A percentile compares a stretch with the other conserved stretches of the same genome.
Conservation (phyloP, 2,113 vertebrate genomes). For the Lepus europaeus region DNA sequence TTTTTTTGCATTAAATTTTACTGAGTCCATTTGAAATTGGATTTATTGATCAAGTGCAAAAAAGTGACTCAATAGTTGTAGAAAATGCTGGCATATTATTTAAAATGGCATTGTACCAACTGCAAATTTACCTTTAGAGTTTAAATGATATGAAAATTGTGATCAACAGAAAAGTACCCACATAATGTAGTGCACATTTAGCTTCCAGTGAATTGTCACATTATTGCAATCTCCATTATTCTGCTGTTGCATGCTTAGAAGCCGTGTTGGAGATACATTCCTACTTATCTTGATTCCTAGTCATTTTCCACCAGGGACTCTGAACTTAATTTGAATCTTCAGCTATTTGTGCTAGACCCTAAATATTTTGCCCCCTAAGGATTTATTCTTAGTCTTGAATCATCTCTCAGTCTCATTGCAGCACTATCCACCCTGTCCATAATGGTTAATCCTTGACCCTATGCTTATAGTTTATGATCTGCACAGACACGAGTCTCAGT, state of each 20-base stretch:
- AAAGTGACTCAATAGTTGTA: constrained; percentile 22
- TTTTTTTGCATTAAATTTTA: constrained; percentile 31
- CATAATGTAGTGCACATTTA: neutral
- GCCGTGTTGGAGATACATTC: neutral
- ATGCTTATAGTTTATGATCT: neutral
- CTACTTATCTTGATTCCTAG: neutral
- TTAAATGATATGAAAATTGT: constrained; percentile 27
- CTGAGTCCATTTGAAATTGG: constrained; percentile 48
- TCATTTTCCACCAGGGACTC: neutral
- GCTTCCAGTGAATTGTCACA: neutral
- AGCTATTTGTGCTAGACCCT: neutral
- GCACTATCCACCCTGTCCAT: neutral
- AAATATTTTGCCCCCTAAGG: neutral
- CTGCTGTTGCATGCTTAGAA: neutral
- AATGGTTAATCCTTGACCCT: neutral
- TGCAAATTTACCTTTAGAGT: neutral
- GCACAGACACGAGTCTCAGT: neutral
- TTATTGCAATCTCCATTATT: neutral
- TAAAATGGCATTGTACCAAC: neutral
- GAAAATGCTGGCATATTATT: constrained; percentile 4
- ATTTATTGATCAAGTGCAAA: neutral
- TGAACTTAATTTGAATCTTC: constrained; percentile 12
- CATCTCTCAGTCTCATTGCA: neutral
- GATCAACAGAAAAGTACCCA: neutral
- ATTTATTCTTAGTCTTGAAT: neutral